Evolutionary conservation across 2,113 vertebrate genomes (phyloP), one percentile per base, ranked within the genome.

Genomic region (Hippocampus comes): DNA sequence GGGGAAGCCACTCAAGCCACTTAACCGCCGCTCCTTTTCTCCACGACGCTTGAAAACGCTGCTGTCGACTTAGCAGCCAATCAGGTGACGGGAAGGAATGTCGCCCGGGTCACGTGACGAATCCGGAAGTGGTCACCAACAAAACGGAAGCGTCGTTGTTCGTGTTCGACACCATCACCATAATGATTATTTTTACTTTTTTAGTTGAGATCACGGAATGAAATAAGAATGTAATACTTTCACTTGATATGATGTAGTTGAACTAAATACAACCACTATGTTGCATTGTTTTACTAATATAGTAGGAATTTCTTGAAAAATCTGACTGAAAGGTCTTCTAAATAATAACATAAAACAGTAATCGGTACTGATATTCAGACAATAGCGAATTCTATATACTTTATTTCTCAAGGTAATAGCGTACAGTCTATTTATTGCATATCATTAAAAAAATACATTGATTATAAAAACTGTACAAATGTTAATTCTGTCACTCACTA

Each of bases 381-480:
- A n/a, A 23, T 11, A n/a, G 21, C 9, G 1, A 18, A 18, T 61
- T 30, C 14, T 30, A 9, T 9, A 30, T 34, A 61, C 15, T 20
- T 61, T 42, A 64, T 64, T 63, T 38, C 7, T 38, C 4, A 64
- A 42, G 18, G 63, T 64, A 43, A 23, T 64, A 17, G 63, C 73
- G 60, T 68, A 68, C 48, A 79, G 15, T 46, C 3, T 18, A 76
- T 76, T 66, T 48, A 73, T 76, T 71, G 69, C 34, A 82, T 23
- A 53, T 68, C 23, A 42, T 72, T 5, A 67, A 77, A 83, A 71
- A 72, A 67, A 77, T 55, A 48, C 1, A 42, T 9, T 59, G 55
- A 72, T 66, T 82, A 72, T 80, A 56, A 80, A 56, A 79, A 79
- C 57, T 81, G 64, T 78, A 72, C 76, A 83, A 59, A 43, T n/a